phyloP scores from a whole-genome alignment of 2,888 invertebrate species.

The Drosophila incognita region DNA sequence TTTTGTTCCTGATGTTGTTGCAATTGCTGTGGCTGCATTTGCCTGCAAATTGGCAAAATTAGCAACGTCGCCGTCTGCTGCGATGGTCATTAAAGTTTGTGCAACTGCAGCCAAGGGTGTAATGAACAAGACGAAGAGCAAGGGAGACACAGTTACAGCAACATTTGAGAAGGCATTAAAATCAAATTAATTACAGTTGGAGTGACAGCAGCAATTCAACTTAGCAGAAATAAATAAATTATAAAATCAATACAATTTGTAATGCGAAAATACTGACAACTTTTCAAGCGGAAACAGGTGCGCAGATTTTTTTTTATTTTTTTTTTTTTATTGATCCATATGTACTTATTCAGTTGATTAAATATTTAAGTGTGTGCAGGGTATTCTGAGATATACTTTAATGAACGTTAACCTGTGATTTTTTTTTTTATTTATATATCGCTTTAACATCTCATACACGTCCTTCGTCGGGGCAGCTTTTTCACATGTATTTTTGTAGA shows the following conservation, averaged over 20 bases:
- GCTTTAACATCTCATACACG: neutral
- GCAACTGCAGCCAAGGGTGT: conserved; percentile 33
- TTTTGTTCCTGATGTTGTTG: conserved; percentile 10
- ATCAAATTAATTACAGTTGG: conserved; percentile 77
- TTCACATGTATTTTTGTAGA: neutral
- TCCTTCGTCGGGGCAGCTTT: neutral
- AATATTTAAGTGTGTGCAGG: neutral
- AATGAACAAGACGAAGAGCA: conserved; percentile 2
- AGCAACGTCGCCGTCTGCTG: conserved; percentile 51
- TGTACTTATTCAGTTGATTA: neutral
- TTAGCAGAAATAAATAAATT: conserved; percentile 72
- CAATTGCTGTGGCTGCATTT: conserved; percentile 52
- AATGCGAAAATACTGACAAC: conserved; percentile 22
- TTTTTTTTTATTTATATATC: neutral
- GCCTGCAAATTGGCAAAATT: conserved; percentile 72
- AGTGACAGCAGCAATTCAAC: conserved; percentile 46
- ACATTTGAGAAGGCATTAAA: conserved; percentile 77
- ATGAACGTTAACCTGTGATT: neutral
- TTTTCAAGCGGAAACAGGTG: conserved; percentile 40
- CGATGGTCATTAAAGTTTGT: conserved; percentile 74
- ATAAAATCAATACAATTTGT: conserved; percentile 70
- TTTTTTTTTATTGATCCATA: neutral
- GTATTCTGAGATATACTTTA: neutral
- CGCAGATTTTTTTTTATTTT: conserved; percentile 3
- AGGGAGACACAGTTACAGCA: conserved; percentile 2